A percentile compares a stretch with the other conserved stretches of the same genome.
Conservation (phyloP, 2,888 invertebrate species). For the Drosophila anceps region DNA sequence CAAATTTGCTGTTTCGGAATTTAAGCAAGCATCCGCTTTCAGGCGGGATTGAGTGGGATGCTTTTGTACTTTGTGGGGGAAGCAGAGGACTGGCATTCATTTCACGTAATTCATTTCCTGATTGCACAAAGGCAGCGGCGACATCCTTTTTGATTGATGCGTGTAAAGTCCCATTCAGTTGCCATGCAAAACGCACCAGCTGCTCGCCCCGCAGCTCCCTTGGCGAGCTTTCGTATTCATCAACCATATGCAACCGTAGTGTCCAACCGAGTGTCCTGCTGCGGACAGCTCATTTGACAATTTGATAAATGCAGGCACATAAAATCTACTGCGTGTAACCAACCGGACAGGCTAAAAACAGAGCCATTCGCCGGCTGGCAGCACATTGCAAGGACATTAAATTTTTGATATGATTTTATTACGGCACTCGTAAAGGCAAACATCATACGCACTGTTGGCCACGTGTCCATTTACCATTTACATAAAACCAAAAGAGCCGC, state of each 20-base stretch:
- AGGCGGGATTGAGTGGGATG: background rate
- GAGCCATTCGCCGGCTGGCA: background rate
- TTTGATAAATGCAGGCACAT: conserved; percentile 71
- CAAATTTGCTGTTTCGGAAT: conserved; percentile 1
- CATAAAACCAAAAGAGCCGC: conserved; percentile 55
- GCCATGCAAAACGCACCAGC: conserved; percentile 47
- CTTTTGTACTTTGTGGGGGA: conserved; percentile 9
- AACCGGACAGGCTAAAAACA: conserved; percentile 15
- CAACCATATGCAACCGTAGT: conserved; percentile 5
- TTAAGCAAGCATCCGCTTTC: conserved; percentile 8
- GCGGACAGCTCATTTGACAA: conserved; percentile 79
- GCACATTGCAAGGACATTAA: conserved; percentile 52
- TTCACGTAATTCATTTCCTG: conserved; percentile 63
- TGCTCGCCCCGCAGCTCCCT: too few relatives aligned
- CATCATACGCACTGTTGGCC: conserved; percentile 73
- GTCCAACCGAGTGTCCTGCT: conserved; percentile 37
- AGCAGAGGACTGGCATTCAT: conserved; percentile 42
- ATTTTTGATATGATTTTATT: conserved; percentile 77
- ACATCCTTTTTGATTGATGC: conserved; percentile 59
- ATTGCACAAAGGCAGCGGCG: conserved; percentile 53
- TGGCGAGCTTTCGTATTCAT: background rate
- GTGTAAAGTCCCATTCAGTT: conserved; percentile 13
- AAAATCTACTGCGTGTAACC: conserved; percentile 39
- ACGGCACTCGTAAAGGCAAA: conserved; percentile 59
- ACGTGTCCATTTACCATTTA: conserved; percentile 51